Conservation (phyloP, 2,888 invertebrate species). For the Steinernema carpocapsae region DNA sequence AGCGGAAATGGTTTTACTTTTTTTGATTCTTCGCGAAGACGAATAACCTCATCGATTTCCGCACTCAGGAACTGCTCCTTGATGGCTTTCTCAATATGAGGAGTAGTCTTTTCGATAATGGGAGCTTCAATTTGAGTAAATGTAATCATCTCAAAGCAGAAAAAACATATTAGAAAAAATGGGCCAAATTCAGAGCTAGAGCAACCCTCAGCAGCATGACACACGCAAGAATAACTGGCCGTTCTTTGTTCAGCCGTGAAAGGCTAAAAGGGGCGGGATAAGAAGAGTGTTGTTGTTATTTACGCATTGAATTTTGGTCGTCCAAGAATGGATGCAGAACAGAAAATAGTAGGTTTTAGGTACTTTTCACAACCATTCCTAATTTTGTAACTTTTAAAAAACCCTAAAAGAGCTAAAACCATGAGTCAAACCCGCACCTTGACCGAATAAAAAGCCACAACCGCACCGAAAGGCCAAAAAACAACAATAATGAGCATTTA, state of each 20-base stretch:
- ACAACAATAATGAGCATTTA: too few species aligned
- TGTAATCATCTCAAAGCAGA: conserved; percentile 15
- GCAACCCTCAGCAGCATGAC: too few species aligned
- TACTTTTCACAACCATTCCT: too few species aligned
- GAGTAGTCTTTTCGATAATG: conserved; percentile 41
- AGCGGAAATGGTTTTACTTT: too few species aligned
- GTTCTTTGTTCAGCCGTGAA: not conserved
- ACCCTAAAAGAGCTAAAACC: too few species aligned
- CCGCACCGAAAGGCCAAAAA: too few species aligned
- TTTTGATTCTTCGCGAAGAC: conserved; percentile 45
- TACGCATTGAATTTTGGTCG: not conserved
- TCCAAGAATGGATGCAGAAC: not conserved
- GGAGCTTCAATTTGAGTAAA: not conserved
- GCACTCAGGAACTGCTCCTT: conserved; percentile 52
- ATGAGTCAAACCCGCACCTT: too few species aligned
- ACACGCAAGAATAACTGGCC: not conserved
- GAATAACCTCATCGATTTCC: conserved; percentile 55
- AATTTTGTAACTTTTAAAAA: too few species aligned
- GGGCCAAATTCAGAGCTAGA: not conserved
- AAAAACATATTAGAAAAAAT: not conserved
- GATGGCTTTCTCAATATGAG: too few species aligned
- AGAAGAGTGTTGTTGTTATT: conserved; percentile 8
- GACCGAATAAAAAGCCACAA: too few species aligned
- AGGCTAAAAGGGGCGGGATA: conserved; percentile 2
- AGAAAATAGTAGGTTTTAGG: not conserved